A percentile compares a stretch with the other conserved stretches of the same genome.
These are phyloP conservation scores for Actenoides lindsayi DNA, from an alignment of 2,113 vertebrate genomes.

Conservation along the genomic window DNA sequence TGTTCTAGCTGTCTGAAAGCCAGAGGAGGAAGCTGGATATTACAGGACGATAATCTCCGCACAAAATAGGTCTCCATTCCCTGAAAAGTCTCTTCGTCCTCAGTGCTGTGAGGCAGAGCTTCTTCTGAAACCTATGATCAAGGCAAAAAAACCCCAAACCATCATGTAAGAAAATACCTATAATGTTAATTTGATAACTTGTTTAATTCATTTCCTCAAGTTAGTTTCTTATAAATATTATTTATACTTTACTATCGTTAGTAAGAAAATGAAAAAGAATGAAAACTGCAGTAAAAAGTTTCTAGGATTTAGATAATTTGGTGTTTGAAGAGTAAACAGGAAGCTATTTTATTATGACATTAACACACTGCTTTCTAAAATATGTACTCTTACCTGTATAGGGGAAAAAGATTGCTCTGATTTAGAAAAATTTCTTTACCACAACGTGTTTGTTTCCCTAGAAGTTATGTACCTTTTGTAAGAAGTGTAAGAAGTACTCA, in stretches of 20 bases:
- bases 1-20: slow-evolving; percentile 93
- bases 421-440: not conserved
- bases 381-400: not conserved
- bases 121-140: slow-evolving; percentile 84
- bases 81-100: slow-evolving; percentile 76
- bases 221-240: not conserved
- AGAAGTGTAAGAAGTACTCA: not conserved
- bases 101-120: slow-evolving; percentile 73
- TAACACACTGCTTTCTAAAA: not conserved
- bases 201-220: not conserved
- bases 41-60: slow-evolving; percentile 87
- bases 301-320: not conserved
- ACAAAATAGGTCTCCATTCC: slow-evolving; percentile 89
- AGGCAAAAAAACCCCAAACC: not conserved
- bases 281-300: accelerated
- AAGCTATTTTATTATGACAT: not conserved
- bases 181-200: not conserved
- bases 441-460: not conserved
- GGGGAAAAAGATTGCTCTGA: not conserved
- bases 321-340: not conserved
- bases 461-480: not conserved
- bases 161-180: not conserved
- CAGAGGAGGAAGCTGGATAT: slow-evolving; percentile 89
- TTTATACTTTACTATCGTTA: not conserved
- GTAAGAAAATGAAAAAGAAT: not conserved